phyloP scores from a whole-genome alignment of 2,888 invertebrate genomes.

The Pyrochroa serraticornis region DNA sequence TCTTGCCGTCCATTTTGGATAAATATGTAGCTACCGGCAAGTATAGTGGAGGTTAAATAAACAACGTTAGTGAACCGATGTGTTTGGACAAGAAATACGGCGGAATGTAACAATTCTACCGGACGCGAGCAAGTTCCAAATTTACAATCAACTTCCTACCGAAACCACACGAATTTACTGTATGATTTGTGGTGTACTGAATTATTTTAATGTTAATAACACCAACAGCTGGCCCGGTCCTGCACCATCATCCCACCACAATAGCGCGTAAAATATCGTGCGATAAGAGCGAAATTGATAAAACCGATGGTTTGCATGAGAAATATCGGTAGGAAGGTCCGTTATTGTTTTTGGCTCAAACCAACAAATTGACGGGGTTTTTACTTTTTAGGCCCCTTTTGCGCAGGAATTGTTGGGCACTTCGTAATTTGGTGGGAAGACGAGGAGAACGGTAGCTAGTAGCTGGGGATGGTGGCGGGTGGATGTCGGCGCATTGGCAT shows the following conservation, averaged over 20 bases:
- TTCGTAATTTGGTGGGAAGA: constrained; percentile 38
- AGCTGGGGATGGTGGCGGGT: constrained; percentile 27
- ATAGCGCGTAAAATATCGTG: no score
- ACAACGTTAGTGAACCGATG: constrained; percentile 30
- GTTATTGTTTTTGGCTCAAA: no score
- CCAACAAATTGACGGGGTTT: constrained; percentile 2
- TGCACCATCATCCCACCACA: no score
- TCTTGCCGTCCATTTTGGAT: constrained; percentile 23
- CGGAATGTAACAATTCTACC: constrained; percentile 31
- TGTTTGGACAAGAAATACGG: constrained; percentile 33
- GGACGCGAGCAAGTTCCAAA: constrained; percentile 33
- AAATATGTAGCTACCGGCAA: constrained; percentile 24
- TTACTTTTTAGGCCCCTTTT: constrained; percentile 13
- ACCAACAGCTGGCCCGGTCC: constrained; percentile 24
- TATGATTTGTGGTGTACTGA: constrained; percentile 27
- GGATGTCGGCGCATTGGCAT: constrained; percentile 36
- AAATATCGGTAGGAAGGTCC: no score
- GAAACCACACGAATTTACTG: constrained; percentile 4
- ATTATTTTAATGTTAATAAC: constrained; percentile 32
- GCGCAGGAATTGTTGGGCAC: constrained; percentile 22
- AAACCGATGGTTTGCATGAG: no score
- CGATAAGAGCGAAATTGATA: no score
- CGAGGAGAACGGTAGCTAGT: constrained; percentile 19
- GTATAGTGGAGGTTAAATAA: constrained; percentile 22
- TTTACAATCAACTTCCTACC: constrained; percentile 33